Evolutionary conservation across 2,888 invertebrate genomes (phyloP).

Genomic region (Dermolepida albohirtum): DNA sequence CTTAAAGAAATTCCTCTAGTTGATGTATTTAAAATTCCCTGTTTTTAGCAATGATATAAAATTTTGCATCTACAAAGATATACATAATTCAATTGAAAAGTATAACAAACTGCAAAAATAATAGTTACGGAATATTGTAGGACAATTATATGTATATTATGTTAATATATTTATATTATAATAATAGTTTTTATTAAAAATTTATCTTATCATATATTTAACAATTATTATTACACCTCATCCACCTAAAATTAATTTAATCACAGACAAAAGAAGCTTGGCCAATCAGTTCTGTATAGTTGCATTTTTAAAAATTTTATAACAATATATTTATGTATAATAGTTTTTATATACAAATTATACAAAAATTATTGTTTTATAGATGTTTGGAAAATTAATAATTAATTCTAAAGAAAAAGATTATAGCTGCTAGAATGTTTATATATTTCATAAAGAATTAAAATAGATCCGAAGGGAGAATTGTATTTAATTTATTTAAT

Average conservation of each 20-base stretch:
- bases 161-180: constrained; percentile 49
- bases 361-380: constrained; percentile 26
- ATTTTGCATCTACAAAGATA: constrained; percentile 3
- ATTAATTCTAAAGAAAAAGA: too few relatives aligned
- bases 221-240: constrained; percentile 45
- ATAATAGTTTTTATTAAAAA: constrained; percentile 37
- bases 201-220: constrained; percentile 43
- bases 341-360: constrained; percentile 22
- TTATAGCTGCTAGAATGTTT: too few relatives aligned
- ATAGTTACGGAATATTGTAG: constrained; percentile 25
- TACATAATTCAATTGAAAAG: constrained; percentile 1
- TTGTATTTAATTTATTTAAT: too few relatives aligned
- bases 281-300: constrained; percentile 54
- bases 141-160: constrained; percentile 34
- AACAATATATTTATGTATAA: constrained; percentile 24
- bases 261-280: constrained; percentile 64
- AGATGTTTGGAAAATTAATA: constrained; percentile 7
- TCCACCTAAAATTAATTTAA: constrained; percentile 61
- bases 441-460: too few relatives aligned
- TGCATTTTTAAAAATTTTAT: constrained; percentile 22
- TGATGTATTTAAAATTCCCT: too few relatives aligned
- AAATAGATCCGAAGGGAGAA: too few relatives aligned
- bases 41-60: constrained; percentile 17
- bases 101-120: constrained; percentile 31
- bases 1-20: too few relatives aligned